phyloP scores from a whole-genome alignment of 2,888 invertebrate species.

The Drosophila tripunctata region DNA sequence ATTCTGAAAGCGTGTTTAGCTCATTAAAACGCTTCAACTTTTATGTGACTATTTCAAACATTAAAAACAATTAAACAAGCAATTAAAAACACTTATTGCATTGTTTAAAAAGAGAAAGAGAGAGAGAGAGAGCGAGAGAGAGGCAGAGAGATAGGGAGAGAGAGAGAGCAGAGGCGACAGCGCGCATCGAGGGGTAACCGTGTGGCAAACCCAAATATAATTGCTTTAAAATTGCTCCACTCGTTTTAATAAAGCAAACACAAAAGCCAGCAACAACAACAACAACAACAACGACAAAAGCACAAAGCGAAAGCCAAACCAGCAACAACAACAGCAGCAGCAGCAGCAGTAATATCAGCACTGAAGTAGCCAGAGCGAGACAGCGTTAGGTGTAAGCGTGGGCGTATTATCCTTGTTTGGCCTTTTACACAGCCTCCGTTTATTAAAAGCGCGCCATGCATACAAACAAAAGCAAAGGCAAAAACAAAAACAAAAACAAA shows the following conservation, averaged over 20 bases:
- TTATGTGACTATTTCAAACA: slow-evolving; percentile 42
- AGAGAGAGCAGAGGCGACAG: slow-evolving; percentile 14
- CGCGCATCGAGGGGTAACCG: slow-evolving; percentile 18
- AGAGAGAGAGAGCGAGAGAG: neutral
- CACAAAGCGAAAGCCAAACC: slow-evolving; percentile 51
- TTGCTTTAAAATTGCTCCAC: slow-evolving; percentile 81
- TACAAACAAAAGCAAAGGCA: slow-evolving; percentile 58
- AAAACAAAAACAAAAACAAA: neutral
- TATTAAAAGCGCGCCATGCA: slow-evolving; percentile 67
- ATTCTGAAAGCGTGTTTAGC: slow-evolving; percentile 38
- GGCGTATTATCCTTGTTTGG: slow-evolving; percentile 65
- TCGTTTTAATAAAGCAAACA: slow-evolving; percentile 75
- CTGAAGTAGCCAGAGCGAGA: slow-evolving; percentile 5
- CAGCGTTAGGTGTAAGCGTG: slow-evolving; percentile 26
- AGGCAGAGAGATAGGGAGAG: neutral
- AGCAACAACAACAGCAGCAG: slow-evolving; percentile 33
- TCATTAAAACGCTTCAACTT: slow-evolving; percentile 40
- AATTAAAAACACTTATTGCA: slow-evolving; percentile 57
- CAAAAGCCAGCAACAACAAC: slow-evolving; percentile 38
- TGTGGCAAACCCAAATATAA: slow-evolving; percentile 60
- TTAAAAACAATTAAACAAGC: slow-evolving; percentile 52
- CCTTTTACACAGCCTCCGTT: slow-evolving; percentile 56
- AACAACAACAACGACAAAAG: slow-evolving; percentile 24
- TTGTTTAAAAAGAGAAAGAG: slow-evolving; percentile 29
- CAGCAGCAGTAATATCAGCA: neutral